These are phyloP conservation scores for Choristoneura rosaceana DNA, from an alignment of 2,888 invertebrate species.

Conservation along the genomic window DNA sequence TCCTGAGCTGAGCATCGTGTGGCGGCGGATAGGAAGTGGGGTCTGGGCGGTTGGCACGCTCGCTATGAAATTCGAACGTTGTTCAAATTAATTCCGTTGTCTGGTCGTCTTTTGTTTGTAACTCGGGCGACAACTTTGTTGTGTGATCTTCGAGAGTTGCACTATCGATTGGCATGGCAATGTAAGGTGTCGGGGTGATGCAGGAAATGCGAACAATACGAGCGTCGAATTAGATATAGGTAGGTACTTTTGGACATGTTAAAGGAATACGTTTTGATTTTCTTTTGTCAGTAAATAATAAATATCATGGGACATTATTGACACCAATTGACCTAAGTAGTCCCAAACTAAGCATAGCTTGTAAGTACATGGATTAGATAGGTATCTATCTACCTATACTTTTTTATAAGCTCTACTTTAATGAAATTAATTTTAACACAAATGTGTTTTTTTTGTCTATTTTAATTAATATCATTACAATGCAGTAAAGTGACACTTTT, in stretches of 20 bases:
- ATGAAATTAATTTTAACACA: no score
- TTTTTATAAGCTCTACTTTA: no score
- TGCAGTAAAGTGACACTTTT: no score
- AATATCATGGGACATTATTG: no score
- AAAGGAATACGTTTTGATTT: background rate
- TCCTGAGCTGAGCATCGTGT: conserved; percentile 50
- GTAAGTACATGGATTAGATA: no score
- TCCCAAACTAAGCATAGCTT: no score
- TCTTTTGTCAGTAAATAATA: background rate
- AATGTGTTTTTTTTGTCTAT: no score
- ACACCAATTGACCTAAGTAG: no score
- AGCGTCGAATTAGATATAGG: background rate
- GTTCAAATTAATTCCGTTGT: conserved; percentile 56
- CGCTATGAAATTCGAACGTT: conserved; percentile 41
- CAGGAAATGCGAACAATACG: background rate
- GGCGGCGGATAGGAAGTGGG: conserved; percentile 53
- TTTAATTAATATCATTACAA: no score
- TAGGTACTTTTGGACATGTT: background rate
- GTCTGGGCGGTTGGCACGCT: conserved; percentile 41
- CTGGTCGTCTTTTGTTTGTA: conserved; percentile 24
- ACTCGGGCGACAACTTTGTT: conserved; percentile 21
- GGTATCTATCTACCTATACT: no score
- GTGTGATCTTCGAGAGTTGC: conserved; percentile 16
- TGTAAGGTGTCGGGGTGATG: conserved; percentile 5
- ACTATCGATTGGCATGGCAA: conserved; percentile 9